Percentiles rank a stretch among this genome's conserved stretches.
phyloP scores from a whole-genome alignment of 1,140 invertebrate species.

The Aphelenchoides avenae region DNA sequence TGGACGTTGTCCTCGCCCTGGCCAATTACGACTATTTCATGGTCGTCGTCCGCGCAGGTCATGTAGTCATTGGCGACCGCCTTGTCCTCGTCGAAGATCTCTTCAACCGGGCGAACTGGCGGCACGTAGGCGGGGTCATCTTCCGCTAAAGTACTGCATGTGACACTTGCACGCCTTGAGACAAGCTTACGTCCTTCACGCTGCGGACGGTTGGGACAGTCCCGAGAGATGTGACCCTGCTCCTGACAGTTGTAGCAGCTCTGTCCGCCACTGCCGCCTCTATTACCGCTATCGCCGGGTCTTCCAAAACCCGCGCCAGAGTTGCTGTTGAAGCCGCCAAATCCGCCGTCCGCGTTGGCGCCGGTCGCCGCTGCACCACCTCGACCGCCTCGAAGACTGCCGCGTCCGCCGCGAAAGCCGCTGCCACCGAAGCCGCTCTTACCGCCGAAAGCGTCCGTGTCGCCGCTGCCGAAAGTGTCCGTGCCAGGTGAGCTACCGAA shows the following conservation, averaged over 20 bases:
- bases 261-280: not conserved
- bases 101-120: constrained; percentile 6
- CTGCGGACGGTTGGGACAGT: not conserved
- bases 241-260: not conserved
- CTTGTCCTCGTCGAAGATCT: constrained; percentile 24
- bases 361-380: no score
- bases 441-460: no score
- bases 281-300: not conserved
- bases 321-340: no score
- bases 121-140: constrained; percentile 13
- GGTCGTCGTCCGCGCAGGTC: constrained; percentile 24
- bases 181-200: constrained; percentile 20
- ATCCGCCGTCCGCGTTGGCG: no score
- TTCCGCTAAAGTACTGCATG: no score
- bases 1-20: constrained; percentile 5
- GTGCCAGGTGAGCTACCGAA: no score
- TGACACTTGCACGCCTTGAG: no score
- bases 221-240: not conserved
- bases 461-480: no score
- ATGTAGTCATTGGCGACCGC: constrained; percentile 15
- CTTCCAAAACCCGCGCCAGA: no score
- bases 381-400: no score
- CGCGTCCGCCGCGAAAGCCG: no score
- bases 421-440: no score
- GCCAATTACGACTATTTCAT: constrained; percentile 24